Percentiles rank a stretch among this genome's conserved stretches.
These are phyloP conservation scores for Brachionus asplanchnoidis DNA, from an alignment of 1,140 invertebrate species.

Conservation along the genomic window DNA sequence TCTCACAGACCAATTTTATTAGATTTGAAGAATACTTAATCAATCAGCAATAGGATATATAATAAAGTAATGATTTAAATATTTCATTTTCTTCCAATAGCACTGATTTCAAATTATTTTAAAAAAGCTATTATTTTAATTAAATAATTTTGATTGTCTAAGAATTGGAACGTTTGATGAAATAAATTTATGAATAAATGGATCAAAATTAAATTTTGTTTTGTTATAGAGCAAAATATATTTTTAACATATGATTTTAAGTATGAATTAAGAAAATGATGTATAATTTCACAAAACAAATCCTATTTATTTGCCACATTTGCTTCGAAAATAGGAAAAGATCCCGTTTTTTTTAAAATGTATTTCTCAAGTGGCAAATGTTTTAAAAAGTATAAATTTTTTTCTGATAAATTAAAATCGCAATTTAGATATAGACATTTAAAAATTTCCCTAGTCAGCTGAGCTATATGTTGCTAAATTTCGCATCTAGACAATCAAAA, in stretches of 20 bases:
- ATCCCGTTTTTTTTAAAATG: neutral
- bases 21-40: too few relatives aligned
- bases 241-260: neutral
- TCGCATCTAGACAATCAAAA: slow-evolving; percentile 16
- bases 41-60: too few relatives aligned
- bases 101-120: too few relatives aligned
- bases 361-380: neutral
- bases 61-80: too few relatives aligned
- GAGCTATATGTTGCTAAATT: slow-evolving; percentile 18
- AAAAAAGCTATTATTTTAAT: neutral
- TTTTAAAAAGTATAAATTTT: neutral
- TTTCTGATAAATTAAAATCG: neutral
- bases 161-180: neutral
- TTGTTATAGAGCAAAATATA: neutral
- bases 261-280: neutral
- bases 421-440: neutral
- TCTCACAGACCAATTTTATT: neutral
- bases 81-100: too few relatives aligned
- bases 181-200: neutral
- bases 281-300: neutral
- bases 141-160: neutral
- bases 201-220: neutral
- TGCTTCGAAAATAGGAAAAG: neutral
- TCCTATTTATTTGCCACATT: neutral
- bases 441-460: neutral